Evolutionary conservation across 2,888 invertebrate genomes (phyloP).

Genomic region (Aphidoletes aphidimyza): DNA sequence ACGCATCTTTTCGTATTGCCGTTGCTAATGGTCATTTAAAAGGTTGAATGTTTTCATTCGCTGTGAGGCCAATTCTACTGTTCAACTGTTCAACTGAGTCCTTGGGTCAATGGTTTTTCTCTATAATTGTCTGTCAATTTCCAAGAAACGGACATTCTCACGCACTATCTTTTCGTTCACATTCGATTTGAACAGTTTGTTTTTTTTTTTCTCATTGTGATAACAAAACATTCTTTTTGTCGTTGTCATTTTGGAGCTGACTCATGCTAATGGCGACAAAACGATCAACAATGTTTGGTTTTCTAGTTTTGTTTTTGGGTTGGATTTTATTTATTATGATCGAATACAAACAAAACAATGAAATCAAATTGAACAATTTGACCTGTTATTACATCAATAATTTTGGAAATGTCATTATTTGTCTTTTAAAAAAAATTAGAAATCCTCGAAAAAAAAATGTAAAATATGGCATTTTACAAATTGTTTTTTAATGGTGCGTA

Average conservation of each 20-base stretch:
- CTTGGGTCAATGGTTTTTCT: conserved; percentile 22
- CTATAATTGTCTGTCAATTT: neutral
- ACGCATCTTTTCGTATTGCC: neutral
- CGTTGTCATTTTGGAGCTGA: neutral
- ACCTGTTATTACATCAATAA: no score
- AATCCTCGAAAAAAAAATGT: no score
- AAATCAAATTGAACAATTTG: no score
- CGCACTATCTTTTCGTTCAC: neutral
- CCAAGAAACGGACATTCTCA: conserved; percentile 40
- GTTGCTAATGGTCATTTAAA: neutral
- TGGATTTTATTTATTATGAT: no score
- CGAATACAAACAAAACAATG: no score
- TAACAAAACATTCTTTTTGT: neutral
- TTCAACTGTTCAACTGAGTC: no score
- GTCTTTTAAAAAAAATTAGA: no score
- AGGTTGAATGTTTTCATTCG: neutral
- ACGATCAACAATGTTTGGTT: neutral
- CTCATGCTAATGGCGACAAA: neutral
- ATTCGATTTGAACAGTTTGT: neutral
- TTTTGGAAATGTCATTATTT: no score
- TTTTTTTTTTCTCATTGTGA: neutral
- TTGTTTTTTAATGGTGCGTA: no score
- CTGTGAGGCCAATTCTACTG: neutral
- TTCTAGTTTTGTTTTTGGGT: neutral
- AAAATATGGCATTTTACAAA: no score